phyloP scores from a whole-genome alignment of 2,113 vertebrate genomes.

The Anarrhichthys ocellatus region DNA sequence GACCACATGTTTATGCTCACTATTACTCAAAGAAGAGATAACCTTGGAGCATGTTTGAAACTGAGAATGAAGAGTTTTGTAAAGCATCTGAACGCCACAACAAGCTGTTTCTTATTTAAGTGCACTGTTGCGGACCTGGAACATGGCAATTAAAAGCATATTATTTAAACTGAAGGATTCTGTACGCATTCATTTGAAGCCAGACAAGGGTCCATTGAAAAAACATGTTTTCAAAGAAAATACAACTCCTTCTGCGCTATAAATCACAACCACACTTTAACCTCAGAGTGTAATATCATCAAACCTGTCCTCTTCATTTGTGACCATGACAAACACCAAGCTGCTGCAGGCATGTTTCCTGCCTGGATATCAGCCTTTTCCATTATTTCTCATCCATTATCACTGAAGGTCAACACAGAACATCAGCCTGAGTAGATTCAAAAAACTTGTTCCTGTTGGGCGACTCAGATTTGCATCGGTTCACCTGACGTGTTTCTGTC shows the following conservation, averaged over 20 bases:
- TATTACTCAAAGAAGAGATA: not conserved
- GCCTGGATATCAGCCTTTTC: constrained; percentile 61
- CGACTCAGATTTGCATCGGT: constrained; percentile 56
- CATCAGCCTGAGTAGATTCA: constrained; percentile 62
- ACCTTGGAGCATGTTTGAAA: not conserved
- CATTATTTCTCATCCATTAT: constrained; percentile 73
- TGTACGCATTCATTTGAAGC: constrained; percentile 4
- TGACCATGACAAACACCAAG: constrained; percentile 43
- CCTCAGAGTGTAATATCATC: not conserved
- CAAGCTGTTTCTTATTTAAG: not conserved
- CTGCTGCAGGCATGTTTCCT: constrained; percentile 33
- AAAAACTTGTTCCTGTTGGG: constrained; percentile 65
- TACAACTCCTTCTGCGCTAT: not conserved
- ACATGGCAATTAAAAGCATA: constrained; percentile 19
- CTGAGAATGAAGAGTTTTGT: not conserved
- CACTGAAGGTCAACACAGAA: constrained; percentile 69
- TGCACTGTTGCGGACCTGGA: not conserved
- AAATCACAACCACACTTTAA: constrained; percentile 35
- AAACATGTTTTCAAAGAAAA: constrained; percentile 14
- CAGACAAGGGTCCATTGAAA: constrained; percentile 5
- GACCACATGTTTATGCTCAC: not conserved
- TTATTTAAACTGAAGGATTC: constrained; percentile 17
- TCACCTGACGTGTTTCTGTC: constrained; percentile 58
- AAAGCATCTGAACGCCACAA: not conserved
- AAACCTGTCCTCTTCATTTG: constrained; percentile 8